Evolutionary conservation across 2,113 vertebrate species (phyloP), one percentile per base, ranked within the genome.

Genomic region (Ondatra zibethicus): DNA sequence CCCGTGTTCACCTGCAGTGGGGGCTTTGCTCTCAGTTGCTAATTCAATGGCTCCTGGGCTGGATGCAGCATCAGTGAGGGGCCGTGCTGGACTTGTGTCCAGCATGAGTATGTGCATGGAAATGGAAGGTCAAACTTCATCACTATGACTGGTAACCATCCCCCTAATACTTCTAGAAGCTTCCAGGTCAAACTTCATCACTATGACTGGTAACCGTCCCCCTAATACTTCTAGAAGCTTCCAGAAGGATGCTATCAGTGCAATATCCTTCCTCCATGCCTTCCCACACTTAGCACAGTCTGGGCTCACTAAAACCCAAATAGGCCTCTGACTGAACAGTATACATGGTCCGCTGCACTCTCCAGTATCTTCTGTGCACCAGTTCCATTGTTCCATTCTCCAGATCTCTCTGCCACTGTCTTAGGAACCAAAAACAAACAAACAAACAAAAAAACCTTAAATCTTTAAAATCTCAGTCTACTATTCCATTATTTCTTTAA

Each of bases 261-360:
- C 16, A 3, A 0, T 14, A 47, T 29, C 47, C n/a, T 23, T 42
- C 10, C 73, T 78, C 58, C 31, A 2, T 3, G 14, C 14, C 12
- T 68, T 42, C n/a, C 17, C 3, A 11, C 6, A 25, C 39, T 33
- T 0, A 36, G 5, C 5, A 66, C 19, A 0, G 39, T 9, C 31
- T 0, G 0, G 4, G 75, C 33, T 50, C 78, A 33, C 47, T 72
- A 72, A 50, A 80, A 63, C 31, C 36, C 39, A 1, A 9, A 27
- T 16, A 9, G 33, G 5, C 23, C 65, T 70, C 42, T 27, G 21
- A 21, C 8, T 6, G 25, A 75, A 45, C 23, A 52, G 11, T 36
- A n/a, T 31, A 0, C 0, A 1, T 7, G 29, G 13, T 5, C 27
- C 3, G 1, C 58, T 33, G 3, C 1, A 0, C 9, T 16, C 31